Evolutionary conservation across 2,888 invertebrate genomes (phyloP).

Genomic region (Alentia gelatinosa): DNA sequence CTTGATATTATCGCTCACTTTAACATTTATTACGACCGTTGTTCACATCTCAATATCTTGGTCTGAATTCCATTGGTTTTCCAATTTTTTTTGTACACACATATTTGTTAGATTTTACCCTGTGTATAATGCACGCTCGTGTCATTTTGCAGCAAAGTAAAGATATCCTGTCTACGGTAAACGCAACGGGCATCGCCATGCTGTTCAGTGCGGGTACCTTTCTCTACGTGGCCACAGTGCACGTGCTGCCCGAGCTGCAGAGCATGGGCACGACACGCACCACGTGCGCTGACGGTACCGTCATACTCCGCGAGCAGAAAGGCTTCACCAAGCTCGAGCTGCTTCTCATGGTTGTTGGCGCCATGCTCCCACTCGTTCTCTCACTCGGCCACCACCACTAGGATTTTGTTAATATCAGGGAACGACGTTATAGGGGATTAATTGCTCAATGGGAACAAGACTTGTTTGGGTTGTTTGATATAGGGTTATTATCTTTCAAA

Average conservation of each 20-base stretch:
- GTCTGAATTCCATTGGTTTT: too few relatives aligned
- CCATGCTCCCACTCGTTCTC: constrained; percentile 92
- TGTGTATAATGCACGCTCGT: too few relatives aligned
- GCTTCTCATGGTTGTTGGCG: constrained; percentile 90
- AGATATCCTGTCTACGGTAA: constrained; percentile 92
- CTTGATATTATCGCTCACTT: too few relatives aligned
- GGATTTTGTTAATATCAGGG: background rate
- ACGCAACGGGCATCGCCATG: constrained; percentile 98
- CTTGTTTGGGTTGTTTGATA: too few relatives aligned
- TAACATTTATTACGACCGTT: too few relatives aligned
- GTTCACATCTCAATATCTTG: too few relatives aligned
- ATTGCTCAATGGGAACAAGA: background rate
- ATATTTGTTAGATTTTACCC: too few relatives aligned
- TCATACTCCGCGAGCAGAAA: constrained; percentile 75
- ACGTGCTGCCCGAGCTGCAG: constrained; percentile 95
- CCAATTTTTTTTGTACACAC: too few relatives aligned
- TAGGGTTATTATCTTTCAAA: too few relatives aligned
- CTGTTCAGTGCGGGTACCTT: constrained; percentile 99
- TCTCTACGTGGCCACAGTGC: constrained; percentile 98
- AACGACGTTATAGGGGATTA: background rate
- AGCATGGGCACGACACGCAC: constrained; percentile 70
- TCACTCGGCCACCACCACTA: constrained; percentile 89
- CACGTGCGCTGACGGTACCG: constrained; percentile 73
- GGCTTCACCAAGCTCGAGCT: constrained; percentile 89
- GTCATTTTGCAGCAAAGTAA: constrained; percentile 96